phyloP scores from a whole-genome alignment of 2,888 invertebrate genomes.

The Rhingia campestris region DNA sequence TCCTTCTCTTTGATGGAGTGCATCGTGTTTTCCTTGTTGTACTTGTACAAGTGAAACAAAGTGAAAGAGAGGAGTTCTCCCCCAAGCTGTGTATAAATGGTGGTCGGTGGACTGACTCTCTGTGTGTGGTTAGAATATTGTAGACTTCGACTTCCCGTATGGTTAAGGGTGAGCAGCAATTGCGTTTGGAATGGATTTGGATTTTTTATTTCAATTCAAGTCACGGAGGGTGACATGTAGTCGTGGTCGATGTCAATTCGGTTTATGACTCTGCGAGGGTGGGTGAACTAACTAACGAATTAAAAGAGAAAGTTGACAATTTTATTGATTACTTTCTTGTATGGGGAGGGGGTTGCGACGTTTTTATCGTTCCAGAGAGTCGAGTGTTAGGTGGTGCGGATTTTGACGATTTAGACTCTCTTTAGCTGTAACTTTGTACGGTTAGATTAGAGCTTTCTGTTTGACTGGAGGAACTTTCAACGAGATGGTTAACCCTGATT shows the following conservation, averaged over 20 bases:
- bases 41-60: slow-evolving; percentile 42
- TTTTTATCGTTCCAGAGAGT: slow-evolving; percentile 35
- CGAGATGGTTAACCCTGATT: neutral
- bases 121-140: slow-evolving; percentile 9
- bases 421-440: neutral
- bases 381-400: slow-evolving; percentile 1
- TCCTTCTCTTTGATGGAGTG: slow-evolving; percentile 59
- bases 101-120: neutral
- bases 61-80: slow-evolving; percentile 27
- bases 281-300: slow-evolving; percentile 26
- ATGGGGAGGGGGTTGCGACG: slow-evolving; percentile 4
- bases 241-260: slow-evolving; percentile 2
- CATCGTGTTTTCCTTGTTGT: slow-evolving; percentile 67
- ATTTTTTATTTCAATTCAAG: slow-evolving; percentile 25
- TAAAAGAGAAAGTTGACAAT: slow-evolving; percentile 68
- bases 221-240: slow-evolving; percentile 50
- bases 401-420: slow-evolving; percentile 28
- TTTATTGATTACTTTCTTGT: slow-evolving; percentile 70
- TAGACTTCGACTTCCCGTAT: slow-evolving; percentile 34
- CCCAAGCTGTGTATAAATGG: slow-evolving; percentile 6
- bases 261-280: slow-evolving; percentile 20
- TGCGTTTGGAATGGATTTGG: slow-evolving; percentile 42
- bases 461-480: slow-evolving; percentile 16
- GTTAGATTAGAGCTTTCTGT: slow-evolving; percentile 42
- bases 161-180: slow-evolving; percentile 40